Evolutionary conservation across 1,140 invertebrate species (phyloP).

Genomic region (Epicauta chinensis): DNA sequence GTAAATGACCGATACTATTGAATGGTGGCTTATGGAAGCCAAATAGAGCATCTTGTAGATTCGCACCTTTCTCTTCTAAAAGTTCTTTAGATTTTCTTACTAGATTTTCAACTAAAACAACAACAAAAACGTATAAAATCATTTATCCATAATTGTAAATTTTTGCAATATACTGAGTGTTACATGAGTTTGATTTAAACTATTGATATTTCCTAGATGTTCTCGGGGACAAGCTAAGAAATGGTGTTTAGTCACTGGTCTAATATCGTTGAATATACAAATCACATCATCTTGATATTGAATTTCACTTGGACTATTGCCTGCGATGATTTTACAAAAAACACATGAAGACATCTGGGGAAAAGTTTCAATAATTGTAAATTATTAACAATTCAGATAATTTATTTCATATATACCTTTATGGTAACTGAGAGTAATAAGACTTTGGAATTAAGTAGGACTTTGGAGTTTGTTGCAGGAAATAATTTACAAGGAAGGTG

Average conservation of each 20-base stretch:
- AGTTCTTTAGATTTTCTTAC: constrained; percentile 34
- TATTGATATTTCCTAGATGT: constrained; percentile 70
- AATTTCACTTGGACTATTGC: constrained; percentile 51
- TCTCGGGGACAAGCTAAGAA: constrained; percentile 71
- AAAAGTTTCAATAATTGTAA: neutral
- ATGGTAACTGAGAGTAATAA: too few relatives aligned
- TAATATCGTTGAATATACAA: constrained; percentile 77
- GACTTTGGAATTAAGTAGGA: too few relatives aligned
- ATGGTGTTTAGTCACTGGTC: constrained; percentile 74
- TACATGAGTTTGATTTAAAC: constrained; percentile 56
- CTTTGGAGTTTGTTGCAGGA: too few relatives aligned
- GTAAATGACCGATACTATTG: constrained; percentile 73
- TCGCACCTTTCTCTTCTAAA: constrained; percentile 47
- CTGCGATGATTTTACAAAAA: constrained; percentile 65
- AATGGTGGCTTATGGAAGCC: constrained; percentile 94
- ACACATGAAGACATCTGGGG: constrained; percentile 46
- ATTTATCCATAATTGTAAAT: constrained; percentile 7
- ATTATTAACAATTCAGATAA: neutral
- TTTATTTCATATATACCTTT: neutral
- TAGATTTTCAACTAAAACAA: constrained; percentile 10
- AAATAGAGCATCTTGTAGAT: constrained; percentile 54
- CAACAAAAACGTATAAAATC: constrained; percentile 1
- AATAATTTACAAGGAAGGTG: too few relatives aligned
- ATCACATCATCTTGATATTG: constrained; percentile 67
- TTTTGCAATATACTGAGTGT: constrained; percentile 52